Conservation (phyloP, 35 echinoderm and acorn worm genomes). For the Apostichopus japonicus region DNA sequence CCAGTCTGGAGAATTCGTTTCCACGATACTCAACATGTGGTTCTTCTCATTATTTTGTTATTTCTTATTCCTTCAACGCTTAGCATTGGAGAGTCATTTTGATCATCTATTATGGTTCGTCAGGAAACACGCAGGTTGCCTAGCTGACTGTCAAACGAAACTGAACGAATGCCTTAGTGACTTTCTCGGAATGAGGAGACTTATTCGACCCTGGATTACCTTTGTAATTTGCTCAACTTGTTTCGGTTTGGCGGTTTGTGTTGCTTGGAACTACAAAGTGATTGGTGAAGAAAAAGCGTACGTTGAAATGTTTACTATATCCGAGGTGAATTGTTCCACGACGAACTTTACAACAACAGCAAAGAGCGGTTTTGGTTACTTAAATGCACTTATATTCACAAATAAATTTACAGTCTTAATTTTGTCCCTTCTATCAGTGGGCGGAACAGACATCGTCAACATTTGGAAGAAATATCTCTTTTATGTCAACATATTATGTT, state of each 20-base stretch:
- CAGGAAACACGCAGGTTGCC: background rate
- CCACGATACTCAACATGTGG: background rate
- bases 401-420: background rate
- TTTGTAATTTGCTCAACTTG: background rate
- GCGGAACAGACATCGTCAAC: conserved; percentile 22
- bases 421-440: background rate
- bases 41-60: conserved; percentile 26
- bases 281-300: background rate
- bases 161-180: conserved; percentile 9
- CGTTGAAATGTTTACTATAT: too few relatives aligned
- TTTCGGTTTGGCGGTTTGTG: background rate
- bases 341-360: background rate
- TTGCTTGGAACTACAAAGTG: conserved; percentile 21
- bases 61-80: background rate
- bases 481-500: background rate
- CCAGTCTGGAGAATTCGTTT: background rate
- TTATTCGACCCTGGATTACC: conserved; percentile 5
- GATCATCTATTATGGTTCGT: conserved; percentile 1
- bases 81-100: background rate
- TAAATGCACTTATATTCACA: background rate
- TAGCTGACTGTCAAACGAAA: background rate
- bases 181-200: background rate
- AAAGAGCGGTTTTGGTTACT: background rate
- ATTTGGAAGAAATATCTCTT: conserved; percentile 16
- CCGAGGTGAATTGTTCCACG: too few relatives aligned